Evolutionary conservation across 2,797 vertebrate genomes (phyloP), one percentile per base, ranked within the genome.

Genomic region (Amazonetta brasiliensis): DNA sequence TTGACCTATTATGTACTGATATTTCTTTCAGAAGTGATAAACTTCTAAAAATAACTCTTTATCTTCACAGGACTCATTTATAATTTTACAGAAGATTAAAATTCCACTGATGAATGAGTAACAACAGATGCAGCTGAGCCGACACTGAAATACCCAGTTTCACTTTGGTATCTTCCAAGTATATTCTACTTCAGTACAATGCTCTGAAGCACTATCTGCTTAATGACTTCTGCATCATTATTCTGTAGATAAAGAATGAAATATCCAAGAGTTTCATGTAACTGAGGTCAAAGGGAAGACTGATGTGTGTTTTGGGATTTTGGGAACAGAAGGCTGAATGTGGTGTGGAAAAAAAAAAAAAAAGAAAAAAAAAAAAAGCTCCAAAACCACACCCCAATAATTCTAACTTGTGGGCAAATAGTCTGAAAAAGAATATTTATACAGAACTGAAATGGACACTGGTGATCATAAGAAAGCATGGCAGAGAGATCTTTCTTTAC

Each of bases 21-120:
- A 56, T 95, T 93, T 93, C 72, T 75, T 95, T 95, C 79, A 91
- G 76, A 93, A 96, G 72, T 88, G 86, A 95, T 95, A 96, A 95
- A 91, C 58, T 66, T 85, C 87, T 95, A 94, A 96, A 96, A 95
- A 87, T 86, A 93, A 54, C 33, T 60, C 87, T 97, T 95, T 94
- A 89, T 93, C 92, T 88, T 85, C 54, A 18, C 22, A 84, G 73
- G 67, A 71, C 31, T 90, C 68, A 95, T 96, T 96, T 96, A 84
- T 95, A 94, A 93, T 84, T 92, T 92, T 95, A 43, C 72, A 93
- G 41, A 26, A 90, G 86, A 95, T 93, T 92, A 90, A 87, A 92
- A 93, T 91, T 95, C 96, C 37, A 74, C 86, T 94, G 60, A 95
- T 95, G 93, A 96, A 88, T 86, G 86, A 43, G 73, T 79, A 97